Conservation (phyloP, 2,113 vertebrate species). For the Delphinapterus leucas region DNA sequence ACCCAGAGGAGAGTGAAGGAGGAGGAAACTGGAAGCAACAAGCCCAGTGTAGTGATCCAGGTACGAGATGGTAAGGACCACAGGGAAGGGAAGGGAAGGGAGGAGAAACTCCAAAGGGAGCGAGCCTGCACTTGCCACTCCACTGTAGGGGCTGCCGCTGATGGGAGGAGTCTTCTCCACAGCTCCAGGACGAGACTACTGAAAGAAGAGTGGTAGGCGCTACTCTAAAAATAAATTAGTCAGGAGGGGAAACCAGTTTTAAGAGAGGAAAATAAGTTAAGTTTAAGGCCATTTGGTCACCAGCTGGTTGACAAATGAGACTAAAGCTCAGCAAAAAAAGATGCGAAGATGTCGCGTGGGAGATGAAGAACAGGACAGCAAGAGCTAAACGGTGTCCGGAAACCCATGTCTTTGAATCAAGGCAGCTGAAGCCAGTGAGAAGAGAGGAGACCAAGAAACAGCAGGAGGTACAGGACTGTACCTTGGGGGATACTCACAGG, state of each 20-base stretch:
- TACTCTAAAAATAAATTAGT: background rate
- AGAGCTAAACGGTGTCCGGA: background rate
- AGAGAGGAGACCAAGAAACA: background rate
- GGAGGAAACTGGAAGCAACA: background rate
- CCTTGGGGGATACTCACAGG: background rate
- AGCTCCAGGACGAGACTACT: background rate
- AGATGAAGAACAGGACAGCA: background rate
- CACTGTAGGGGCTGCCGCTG: background rate
- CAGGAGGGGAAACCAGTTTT: background rate
- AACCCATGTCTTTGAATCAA: background rate
- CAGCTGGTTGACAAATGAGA: background rate
- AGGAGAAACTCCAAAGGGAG: too few relatives aligned
- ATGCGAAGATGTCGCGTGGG: background rate
- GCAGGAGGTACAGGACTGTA: background rate
- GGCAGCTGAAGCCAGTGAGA: background rate
- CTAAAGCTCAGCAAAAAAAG: background rate
- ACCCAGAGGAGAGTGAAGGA: background rate
- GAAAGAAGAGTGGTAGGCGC: background rate
- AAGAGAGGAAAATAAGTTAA: background rate
- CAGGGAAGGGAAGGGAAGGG: too few relatives aligned
- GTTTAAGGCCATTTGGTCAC: background rate
- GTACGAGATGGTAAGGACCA: accelerated
- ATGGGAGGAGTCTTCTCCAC: background rate
- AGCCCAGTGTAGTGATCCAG: background rate
- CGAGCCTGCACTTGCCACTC: background rate